A percentile compares a stretch with the other conserved stretches of the same genome.
These are phyloP conservation scores for Okapia johnstoni DNA, from an alignment of 2,113 vertebrate species.

Conservation along the genomic window DNA sequence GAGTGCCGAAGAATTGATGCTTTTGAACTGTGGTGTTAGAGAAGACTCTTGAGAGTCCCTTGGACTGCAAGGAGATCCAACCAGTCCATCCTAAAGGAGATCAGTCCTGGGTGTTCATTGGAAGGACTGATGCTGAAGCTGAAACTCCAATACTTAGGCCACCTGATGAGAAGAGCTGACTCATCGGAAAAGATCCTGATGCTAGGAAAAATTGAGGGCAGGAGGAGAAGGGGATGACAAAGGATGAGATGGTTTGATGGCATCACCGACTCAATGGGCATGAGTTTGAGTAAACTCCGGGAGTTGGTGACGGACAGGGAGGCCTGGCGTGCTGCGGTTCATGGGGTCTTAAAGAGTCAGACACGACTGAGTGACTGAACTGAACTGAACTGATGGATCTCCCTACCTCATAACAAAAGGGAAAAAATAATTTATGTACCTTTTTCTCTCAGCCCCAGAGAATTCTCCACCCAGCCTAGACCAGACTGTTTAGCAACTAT, in stretches of 20 bases:
- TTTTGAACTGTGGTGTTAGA: neutral
- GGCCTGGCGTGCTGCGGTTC: neutral
- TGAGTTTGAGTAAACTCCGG: fast-evolving
- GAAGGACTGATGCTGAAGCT: neutral
- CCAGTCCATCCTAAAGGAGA: neutral
- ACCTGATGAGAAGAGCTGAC: fast-evolving
- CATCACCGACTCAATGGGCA: neutral
- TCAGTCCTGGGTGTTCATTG: neutral
- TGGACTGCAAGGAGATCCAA: neutral
- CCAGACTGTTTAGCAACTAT: neutral
- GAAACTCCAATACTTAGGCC: neutral
- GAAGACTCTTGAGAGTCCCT: neutral
- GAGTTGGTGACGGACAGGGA: neutral
- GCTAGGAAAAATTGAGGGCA: neutral
- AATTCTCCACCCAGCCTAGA: neutral
- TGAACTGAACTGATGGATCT: neutral
- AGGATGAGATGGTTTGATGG: neutral
- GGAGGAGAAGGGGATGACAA: neutral
- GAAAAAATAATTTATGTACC: neutral
- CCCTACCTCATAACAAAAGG: neutral
- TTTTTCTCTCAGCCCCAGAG: neutral
- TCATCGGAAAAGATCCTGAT: neutral
- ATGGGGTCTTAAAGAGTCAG: neutral
- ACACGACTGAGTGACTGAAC: neutral
- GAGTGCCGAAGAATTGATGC: fast-evolving